Evolutionary conservation across 2,888 invertebrate genomes (phyloP), one percentile per base, ranked within the genome.

Genomic region (Itoplectis maculator): DNA sequence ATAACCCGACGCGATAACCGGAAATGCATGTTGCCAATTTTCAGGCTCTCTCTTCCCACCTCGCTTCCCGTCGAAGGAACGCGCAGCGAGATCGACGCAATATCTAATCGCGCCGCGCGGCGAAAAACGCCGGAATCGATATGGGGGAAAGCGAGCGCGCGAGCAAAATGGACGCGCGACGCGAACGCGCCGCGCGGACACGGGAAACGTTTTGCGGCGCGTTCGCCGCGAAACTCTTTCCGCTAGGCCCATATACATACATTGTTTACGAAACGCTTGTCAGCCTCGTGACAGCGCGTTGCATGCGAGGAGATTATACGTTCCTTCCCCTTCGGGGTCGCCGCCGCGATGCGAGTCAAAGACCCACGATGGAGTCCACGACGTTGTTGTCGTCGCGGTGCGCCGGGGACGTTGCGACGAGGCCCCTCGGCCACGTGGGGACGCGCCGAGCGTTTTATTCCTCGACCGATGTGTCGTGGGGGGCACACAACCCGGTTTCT

Each of bases 241-340:
- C 56, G 66, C 51, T 68, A 70, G 70, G 63, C 3, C 82, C 82
- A 79, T 80, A 82, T 76, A 82, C 72, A 66, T 72, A 76, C 74
- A 70, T 61, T 72, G 70, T 79, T 77, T 81, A 80, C 80, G 82
- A 76, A 84, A 77, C 63, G 73, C 47, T 72, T 79, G 80, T 79
- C 82, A 68, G 76, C 6, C 29, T 72, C 78, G 69, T 42, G 68
- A 83, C 74, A 75, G 77, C 82, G 69, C 81, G 75, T 82, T 81
- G 61, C 79, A 51, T 45, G 40, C 54, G 29, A 75, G 56, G 23
- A 56, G 70, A 82, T 79, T 79, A 79, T 59, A 3, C 2, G 66
- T 66, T 73, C 20, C 76, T 78, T 68, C 63, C 65, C 18, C 15
- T 82, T 61, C 54, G 20, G 20, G 45, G 18, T 61, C 61, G 20